phyloP scores from a whole-genome alignment of 2,888 invertebrate genomes.

The Himalopsyche kuldschensis region DNA sequence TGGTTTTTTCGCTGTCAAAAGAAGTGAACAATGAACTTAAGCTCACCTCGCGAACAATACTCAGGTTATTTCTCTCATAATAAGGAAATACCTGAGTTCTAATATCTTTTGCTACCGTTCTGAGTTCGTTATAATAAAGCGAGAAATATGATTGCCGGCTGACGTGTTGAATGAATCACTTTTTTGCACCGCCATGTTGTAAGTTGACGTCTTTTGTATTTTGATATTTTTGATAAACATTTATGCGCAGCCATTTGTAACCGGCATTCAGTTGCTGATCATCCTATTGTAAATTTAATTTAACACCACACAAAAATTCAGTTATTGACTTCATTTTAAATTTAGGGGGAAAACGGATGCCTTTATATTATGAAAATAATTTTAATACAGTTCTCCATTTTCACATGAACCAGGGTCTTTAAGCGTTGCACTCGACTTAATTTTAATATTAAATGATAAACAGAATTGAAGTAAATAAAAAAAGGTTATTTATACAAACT shows the following conservation, averaged over 20 bases:
- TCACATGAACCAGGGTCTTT: too few relatives aligned
- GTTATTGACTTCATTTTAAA: too few relatives aligned
- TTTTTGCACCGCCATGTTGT: not conserved
- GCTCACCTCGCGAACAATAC: not conserved
- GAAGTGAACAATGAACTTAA: not conserved
- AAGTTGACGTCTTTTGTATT: not conserved
- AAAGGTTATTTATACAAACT: too few relatives aligned
- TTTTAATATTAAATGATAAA: too few relatives aligned
- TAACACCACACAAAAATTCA: too few relatives aligned
- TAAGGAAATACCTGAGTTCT: not conserved
- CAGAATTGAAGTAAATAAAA: too few relatives aligned
- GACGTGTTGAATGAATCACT: not conserved
- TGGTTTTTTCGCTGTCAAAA: not conserved
- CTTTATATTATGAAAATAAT: too few relatives aligned
- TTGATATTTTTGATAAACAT: not conserved
- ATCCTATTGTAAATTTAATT: not conserved
- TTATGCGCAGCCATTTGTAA: not conserved
- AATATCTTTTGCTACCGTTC: not conserved
- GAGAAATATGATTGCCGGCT: not conserved
- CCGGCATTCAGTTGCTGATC: not conserved
- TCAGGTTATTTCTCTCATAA: not conserved
- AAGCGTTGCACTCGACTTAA: too few relatives aligned
- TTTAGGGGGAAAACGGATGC: too few relatives aligned
- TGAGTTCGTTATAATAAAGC: not conserved
- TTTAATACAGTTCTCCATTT: too few relatives aligned